These are phyloP conservation scores for Aptenodytes patagonicus DNA, from an alignment of 2,113 vertebrate species.

Conservation along the genomic window DNA sequence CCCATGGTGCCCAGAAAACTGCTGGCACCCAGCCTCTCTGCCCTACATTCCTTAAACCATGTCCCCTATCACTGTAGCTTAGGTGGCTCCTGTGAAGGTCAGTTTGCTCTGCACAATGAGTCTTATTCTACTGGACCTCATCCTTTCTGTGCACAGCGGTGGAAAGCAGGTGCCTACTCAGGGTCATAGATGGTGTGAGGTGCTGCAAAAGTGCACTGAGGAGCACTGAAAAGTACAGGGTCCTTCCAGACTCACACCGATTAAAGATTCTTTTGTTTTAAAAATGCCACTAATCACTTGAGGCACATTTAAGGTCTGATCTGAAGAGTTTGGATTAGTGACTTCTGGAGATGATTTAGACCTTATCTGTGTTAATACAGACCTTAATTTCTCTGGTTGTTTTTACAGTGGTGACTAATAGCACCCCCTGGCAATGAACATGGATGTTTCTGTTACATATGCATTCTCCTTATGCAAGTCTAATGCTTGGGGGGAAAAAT, in stretches of 20 bases:
- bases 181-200: neutral
- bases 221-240: neutral
- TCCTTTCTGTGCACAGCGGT: fast-evolving
- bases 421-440: neutral
- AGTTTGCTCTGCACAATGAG: neutral
- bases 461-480: neutral
- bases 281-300: neutral
- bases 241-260: neutral
- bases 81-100: neutral
- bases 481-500: neutral
- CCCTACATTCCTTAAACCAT: neutral
- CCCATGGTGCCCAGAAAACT: neutral
- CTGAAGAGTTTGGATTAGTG: neutral
- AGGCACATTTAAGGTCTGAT: neutral
- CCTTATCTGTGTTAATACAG: neutral
- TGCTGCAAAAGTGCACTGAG: neutral
- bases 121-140: neutral
- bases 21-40: neutral
- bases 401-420: neutral
- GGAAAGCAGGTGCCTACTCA: neutral
- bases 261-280: neutral
- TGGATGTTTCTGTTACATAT: neutral
- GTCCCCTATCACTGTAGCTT: neutral
- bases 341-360: neutral
- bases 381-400: neutral